Percentiles rank a stretch among this genome's conserved stretches.
These are phyloP conservation scores for Pegoplata infirma DNA, from an alignment of 2,888 invertebrate genomes.

Conservation along the genomic window DNA sequence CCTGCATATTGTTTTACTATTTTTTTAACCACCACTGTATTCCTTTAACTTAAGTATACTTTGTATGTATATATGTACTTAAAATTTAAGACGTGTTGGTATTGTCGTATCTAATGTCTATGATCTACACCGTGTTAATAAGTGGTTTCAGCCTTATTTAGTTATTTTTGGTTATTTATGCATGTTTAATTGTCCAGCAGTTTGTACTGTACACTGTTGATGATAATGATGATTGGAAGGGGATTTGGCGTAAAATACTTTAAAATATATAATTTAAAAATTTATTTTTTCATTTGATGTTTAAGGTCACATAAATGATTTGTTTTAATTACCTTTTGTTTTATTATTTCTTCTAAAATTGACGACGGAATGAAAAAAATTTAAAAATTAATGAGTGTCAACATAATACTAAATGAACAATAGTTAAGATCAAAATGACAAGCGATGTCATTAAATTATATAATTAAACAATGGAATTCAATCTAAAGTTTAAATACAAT, in stretches of 20 bases:
- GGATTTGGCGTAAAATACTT: background rate
- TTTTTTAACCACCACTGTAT: too few relatives aligned
- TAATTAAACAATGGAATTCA: background rate
- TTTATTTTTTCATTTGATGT: background rate
- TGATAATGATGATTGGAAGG: background rate
- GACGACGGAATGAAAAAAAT: too few relatives aligned
- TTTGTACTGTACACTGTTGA: background rate
- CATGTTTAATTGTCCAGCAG: background rate
- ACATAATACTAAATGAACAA: background rate
- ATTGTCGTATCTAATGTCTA: constrained; percentile 18
- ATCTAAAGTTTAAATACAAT: background rate
- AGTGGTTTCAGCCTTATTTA: background rate
- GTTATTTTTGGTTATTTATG: background rate
- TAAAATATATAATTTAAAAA: background rate
- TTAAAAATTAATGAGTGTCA: background rate
- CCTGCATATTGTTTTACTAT: too few relatives aligned
- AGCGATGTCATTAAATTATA: background rate
- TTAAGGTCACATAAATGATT: background rate
- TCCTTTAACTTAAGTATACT: too few relatives aligned
- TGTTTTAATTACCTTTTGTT: background rate
- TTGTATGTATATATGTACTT: constrained; percentile 24
- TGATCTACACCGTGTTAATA: constrained; percentile 10
- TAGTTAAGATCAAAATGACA: background rate
- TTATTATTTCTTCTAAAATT: background rate
- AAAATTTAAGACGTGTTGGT: constrained; percentile 37